Evolutionary conservation across 2,113 vertebrate genomes (phyloP).

Genomic region (Lampris incognitus): DNA sequence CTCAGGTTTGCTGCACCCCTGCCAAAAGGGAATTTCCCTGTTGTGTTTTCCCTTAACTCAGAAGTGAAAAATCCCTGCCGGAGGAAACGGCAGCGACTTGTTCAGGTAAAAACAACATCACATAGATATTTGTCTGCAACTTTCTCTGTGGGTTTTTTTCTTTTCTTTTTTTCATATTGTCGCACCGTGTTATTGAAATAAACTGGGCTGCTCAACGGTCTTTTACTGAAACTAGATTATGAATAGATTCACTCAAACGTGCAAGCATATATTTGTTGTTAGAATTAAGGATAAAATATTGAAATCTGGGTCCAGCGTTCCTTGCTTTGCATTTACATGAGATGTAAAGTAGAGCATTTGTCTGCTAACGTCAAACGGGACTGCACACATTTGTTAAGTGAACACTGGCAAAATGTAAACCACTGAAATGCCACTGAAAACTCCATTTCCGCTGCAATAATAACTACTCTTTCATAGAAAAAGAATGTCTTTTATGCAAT

Average conservation of each 20-base stretch:
- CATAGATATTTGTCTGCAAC: constrained; percentile 63
- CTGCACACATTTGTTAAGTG: constrained; percentile 5
- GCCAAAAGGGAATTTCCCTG: constrained; percentile 31
- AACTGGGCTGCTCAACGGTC: constrained; percentile 36
- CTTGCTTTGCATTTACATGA: too few species aligned
- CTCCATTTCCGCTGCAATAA: neutral
- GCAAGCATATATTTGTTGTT: constrained; percentile 17
- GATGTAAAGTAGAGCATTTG: too few species aligned
- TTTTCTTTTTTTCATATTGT: constrained; percentile 36
- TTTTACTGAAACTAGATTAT: constrained; percentile 27
- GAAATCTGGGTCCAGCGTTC: too few species aligned
- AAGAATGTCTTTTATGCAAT: neutral
- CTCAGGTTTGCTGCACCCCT: constrained; percentile 22
- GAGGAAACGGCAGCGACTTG: constrained; percentile 39
- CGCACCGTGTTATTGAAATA: constrained; percentile 15
- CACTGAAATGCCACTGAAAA: neutral
- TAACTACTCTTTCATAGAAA: neutral
- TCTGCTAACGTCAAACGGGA: neutral
- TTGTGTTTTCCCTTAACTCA: constrained; percentile 30
- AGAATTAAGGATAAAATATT: neutral
- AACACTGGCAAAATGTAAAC: neutral
- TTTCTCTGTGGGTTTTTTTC: constrained; percentile 17
- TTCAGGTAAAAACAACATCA: constrained; percentile 50
- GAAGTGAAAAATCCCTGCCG: constrained; percentile 41
- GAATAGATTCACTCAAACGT: constrained; percentile 7